Conservation (phyloP, 2,888 invertebrate genomes). For the Amphipyra tragopoginis region DNA sequence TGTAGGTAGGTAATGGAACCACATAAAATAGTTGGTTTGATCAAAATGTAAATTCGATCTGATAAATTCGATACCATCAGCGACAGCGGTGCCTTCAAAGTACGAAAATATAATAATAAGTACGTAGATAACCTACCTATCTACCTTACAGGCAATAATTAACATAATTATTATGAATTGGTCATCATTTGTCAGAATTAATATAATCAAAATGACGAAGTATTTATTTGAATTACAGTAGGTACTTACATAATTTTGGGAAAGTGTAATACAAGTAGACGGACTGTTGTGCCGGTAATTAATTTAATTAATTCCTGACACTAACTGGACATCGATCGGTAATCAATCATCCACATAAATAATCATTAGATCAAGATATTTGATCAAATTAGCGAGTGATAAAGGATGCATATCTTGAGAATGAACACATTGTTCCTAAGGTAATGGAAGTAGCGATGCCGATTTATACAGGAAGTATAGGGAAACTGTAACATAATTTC, state of each 20-base stretch:
- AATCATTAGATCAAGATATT: not conserved
- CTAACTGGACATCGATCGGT: not conserved
- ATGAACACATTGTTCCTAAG: too few relatives aligned
- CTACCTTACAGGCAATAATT: not conserved
- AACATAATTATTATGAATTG: not conserved
- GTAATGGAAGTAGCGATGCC: too few relatives aligned
- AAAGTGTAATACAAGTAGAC: not conserved
- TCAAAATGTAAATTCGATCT: not conserved
- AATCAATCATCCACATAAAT: not conserved
- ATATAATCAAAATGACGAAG: not conserved
- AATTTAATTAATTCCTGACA: not conserved
- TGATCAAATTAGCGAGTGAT: not conserved
- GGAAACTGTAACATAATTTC: too few relatives aligned
- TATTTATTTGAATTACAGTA: not conserved
- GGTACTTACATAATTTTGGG: not conserved
- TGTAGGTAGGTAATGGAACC: too few relatives aligned
- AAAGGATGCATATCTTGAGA: too few relatives aligned
- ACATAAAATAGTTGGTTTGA: constrained; percentile 1
- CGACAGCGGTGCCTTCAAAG: constrained; percentile 9
- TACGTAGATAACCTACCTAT: not conserved
- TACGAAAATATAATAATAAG: not conserved
- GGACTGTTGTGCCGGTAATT: not conserved
- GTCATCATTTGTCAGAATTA: too few relatives aligned
- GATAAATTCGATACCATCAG: constrained; percentile 8
- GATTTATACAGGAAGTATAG: too few relatives aligned